Percentiles rank a stretch among this genome's conserved stretches.
Conservation (phyloP, 2,797 vertebrate genomes). For the Enteromius thamalakanensis region DNA sequence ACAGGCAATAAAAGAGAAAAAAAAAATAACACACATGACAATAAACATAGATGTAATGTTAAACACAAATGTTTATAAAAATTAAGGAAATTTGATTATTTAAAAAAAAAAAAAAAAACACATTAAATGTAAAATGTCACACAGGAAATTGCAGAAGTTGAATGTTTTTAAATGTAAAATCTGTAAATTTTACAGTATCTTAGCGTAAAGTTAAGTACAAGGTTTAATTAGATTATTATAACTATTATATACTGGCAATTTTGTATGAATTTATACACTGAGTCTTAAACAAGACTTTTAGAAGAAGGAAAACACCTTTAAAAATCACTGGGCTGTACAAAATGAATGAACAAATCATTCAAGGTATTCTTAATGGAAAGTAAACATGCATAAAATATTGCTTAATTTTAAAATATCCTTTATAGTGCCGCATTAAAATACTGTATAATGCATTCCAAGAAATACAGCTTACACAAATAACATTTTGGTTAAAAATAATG, state of each 20-base stretch:
- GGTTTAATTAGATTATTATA: no score
- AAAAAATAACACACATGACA: no score
- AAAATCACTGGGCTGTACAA: background rate
- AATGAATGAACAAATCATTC: background rate
- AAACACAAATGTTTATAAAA: no score
- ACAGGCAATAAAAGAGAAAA: no score
- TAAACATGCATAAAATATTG: background rate
- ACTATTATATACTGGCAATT: background rate
- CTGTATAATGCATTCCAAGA: background rate
- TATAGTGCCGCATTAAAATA: background rate
- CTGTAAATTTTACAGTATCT: no score
- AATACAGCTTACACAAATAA: background rate
- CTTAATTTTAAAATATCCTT: background rate
- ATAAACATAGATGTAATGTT: no score
- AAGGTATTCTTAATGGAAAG: background rate
- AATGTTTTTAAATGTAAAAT: background rate
- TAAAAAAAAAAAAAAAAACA: no score
- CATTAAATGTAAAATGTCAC: no score
- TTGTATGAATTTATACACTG: background rate
- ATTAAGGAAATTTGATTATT: no score
- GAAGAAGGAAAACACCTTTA: no score
- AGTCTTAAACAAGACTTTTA: no score
- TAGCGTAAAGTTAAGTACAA: no score
- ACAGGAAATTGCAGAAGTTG: background rate
- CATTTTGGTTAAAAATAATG: background rate